Evolutionary conservation across 2,113 vertebrate genomes (phyloP), one percentile per base, ranked within the genome.

Genomic region (Andinoacara biseriatus): DNA sequence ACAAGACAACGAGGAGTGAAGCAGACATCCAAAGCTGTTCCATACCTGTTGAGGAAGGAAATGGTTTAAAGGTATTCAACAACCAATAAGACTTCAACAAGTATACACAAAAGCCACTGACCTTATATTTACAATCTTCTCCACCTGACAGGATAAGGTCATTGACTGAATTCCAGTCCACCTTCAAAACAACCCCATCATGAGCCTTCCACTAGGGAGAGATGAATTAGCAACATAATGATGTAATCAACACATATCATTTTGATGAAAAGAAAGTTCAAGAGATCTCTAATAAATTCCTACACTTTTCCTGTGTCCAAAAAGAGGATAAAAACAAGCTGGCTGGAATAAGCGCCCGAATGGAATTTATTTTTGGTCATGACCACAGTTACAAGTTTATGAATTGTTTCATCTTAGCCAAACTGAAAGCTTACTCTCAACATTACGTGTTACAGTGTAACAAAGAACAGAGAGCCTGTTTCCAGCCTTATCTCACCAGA

Each of bases 61-160:
- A 84, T 5, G 59, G 63, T 60, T 69, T 72, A 11, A 85, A 60
- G 1, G 1, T 35, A 76, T 22, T 29, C 18, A 61, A 58, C 14
- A 74, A 60, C n/a, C 9, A 10, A 5, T 7, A 26, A 24, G 11
- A 80, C 1, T 0, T 69, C 35, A 35, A 43, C 38, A 74, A 77
- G 24, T 29, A 22, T 1, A 67, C 10, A 4, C 1, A 43, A 61
- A 76, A 31, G 58, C n/a, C 3, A 20, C 89, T 81, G 74, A 99
- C 98, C 96, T 99, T 99, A 20, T 98, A 99, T 94, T 96, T 99
- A 92, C 98, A 99, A n/a, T 99, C 98, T 87, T 99, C 98, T 65
- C 97, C 97, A 83, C 95, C 97, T 87, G 98, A 99, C 33, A 99
- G 93, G 76, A 99, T 98, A 62, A 98, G 94, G 65, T 98, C 97